A percentile compares a stretch with the other conserved stretches of the same genome.
Evolutionary conservation across 2,888 invertebrate species (phyloP).

Genomic region (Drosophila rellima): DNA sequence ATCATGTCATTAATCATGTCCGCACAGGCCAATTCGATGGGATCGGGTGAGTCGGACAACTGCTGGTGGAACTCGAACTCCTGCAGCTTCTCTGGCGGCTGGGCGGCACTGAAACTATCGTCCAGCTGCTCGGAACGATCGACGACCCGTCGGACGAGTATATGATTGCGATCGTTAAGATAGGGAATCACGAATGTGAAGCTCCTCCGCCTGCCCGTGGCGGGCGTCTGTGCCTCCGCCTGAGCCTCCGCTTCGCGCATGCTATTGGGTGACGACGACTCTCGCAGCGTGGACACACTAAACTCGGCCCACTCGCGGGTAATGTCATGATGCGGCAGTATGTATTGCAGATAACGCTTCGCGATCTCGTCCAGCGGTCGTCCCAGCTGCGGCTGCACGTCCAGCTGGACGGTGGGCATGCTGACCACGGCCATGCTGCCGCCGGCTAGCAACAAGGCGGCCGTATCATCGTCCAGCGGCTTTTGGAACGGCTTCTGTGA

Average conservation of each 20-base stretch:
- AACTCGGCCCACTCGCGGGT: conserved; percentile 86
- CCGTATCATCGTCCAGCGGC: conserved; percentile 80
- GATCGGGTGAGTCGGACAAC: conserved; percentile 46
- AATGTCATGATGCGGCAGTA: conserved; percentile 83
- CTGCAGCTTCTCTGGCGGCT: conserved; percentile 50
- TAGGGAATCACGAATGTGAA: conserved; percentile 88
- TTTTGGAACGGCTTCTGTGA: conserved; percentile 81
- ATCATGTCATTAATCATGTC: conserved; percentile 87
- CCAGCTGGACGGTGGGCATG: conserved; percentile 84
- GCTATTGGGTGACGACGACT: conserved; percentile 34
- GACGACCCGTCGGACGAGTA: conserved; percentile 86
- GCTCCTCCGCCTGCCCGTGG: conserved; percentile 68
- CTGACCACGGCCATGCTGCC: conserved; percentile 83
- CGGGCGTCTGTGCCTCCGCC: conserved; percentile 61
- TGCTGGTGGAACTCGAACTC: conserved; percentile 74
- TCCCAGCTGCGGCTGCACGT: conserved; percentile 83
- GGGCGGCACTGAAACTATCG: conserved; percentile 61
- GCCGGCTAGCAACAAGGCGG: conserved; percentile 75
- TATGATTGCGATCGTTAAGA: conserved; percentile 87
- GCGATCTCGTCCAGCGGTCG: conserved; percentile 83
- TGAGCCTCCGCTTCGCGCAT: conserved; percentile 60
- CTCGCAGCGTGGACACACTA: conserved; percentile 83
- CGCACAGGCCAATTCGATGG: conserved; percentile 73
- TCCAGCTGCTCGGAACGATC: conserved; percentile 83
- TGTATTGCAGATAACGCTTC: conserved; percentile 84